Conservation (phyloP, 2,888 invertebrate species). For the Trisateles emortualis region DNA sequence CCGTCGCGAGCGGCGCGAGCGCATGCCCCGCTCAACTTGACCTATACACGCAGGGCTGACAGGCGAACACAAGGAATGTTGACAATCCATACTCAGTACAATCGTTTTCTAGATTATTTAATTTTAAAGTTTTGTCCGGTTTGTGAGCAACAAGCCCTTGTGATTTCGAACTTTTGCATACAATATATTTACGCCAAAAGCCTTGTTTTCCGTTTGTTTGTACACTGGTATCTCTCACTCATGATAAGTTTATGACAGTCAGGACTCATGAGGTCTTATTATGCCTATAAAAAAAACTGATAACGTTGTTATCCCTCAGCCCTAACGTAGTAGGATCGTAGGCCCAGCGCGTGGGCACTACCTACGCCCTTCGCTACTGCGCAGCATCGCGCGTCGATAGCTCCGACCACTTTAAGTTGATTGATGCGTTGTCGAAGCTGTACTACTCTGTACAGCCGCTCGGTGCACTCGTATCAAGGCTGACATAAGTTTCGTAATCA, state of each 20-base stretch:
- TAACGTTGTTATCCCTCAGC: conserved; percentile 12
- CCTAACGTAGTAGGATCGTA: conserved; percentile 21
- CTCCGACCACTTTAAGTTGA: conserved; percentile 30
- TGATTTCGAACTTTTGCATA: too few relatives aligned
- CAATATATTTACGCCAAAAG: too few relatives aligned
- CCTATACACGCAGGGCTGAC: conserved; percentile 62
- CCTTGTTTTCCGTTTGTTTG: too few relatives aligned
- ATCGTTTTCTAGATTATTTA: neutral
- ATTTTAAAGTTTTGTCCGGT: too few relatives aligned
- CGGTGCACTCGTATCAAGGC: conserved; percentile 16
- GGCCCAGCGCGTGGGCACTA: conserved; percentile 33
- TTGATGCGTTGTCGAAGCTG: neutral
- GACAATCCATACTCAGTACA: neutral
- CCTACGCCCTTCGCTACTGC: conserved; percentile 16
- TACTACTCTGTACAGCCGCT: neutral
- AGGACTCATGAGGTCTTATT: neutral
- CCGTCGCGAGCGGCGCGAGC: conserved; percentile 28
- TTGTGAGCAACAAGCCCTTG: too few relatives aligned
- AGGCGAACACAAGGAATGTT: conserved; percentile 3
- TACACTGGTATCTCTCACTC: too few relatives aligned
- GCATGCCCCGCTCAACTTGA: conserved; percentile 69
- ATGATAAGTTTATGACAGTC: too few relatives aligned
- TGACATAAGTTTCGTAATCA: conserved; percentile 18
- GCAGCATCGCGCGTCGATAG: too few relatives aligned
- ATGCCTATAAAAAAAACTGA: neutral